These are phyloP conservation scores for Coregonus clupeaformis DNA, from an alignment of 2,113 vertebrate genomes.

Conservation along the genomic window DNA sequence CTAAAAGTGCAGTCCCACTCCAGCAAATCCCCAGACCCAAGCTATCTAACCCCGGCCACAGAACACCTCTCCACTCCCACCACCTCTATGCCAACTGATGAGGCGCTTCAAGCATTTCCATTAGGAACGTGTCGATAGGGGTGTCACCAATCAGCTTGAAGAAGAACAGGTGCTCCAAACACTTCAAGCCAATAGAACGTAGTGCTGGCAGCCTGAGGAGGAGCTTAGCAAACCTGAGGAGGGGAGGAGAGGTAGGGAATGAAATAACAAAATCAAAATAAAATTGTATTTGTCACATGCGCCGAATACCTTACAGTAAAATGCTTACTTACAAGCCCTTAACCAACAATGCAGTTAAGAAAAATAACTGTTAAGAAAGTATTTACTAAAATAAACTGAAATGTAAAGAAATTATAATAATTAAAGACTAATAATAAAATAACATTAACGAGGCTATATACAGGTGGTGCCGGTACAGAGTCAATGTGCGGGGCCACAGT, in stretches of 20 bases:
- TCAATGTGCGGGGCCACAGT: too few relatives aligned
- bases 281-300: too few relatives aligned
- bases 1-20: conserved; percentile 80
- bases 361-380: too few relatives aligned
- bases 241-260: background rate
- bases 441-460: too few relatives aligned
- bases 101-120: conserved; percentile 94
- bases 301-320: too few relatives aligned
- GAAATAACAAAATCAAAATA: too few relatives aligned
- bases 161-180: conserved; percentile 93
- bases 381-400: too few relatives aligned
- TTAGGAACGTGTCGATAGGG: conserved; percentile 92
- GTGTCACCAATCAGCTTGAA: conserved; percentile 94
- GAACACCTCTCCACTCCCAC: conserved; percentile 41
- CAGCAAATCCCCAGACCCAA: conserved; percentile 66
- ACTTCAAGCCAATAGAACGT: conserved; percentile 89
- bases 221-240: conserved; percentile 86
- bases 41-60: conserved; percentile 63
- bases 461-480: too few relatives aligned
- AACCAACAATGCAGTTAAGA: too few relatives aligned
- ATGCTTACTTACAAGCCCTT: too few relatives aligned
- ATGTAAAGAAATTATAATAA: too few relatives aligned
- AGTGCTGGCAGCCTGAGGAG: conserved; percentile 86
- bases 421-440: too few relatives aligned
- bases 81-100: conserved; percentile 82